Percentiles rank a stretch among this genome's conserved stretches.
Evolutionary conservation across 1,140 invertebrate genomes (phyloP).

Genomic region (Tetraneura akinire): DNA sequence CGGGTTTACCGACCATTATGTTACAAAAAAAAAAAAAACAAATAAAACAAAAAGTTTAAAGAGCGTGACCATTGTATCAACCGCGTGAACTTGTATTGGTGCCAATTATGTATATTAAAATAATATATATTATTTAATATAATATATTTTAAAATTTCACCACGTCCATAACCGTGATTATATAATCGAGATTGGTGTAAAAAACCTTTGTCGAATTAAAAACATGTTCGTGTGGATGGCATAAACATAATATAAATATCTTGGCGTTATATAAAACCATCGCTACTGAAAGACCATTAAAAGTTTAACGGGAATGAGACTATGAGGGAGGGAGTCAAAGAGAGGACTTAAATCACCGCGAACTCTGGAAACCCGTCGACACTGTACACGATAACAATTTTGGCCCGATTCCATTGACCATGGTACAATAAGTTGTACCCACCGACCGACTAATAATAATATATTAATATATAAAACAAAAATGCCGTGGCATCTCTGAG

Average conservation of each 20-base stretch:
- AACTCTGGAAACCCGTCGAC: constrained; percentile 34
- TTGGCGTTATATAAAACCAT: constrained; percentile 37
- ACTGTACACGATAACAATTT: constrained; percentile 51
- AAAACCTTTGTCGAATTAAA: constrained; percentile 23
- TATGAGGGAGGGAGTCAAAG: too few relatives aligned
- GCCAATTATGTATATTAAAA: too few relatives aligned
- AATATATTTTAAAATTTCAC: too few relatives aligned
- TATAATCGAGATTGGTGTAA: too few relatives aligned
- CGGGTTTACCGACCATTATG: too few relatives aligned
- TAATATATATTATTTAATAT: too few relatives aligned
- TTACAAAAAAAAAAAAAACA: too few relatives aligned
- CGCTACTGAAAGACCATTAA: constrained; percentile 43
- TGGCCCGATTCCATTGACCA: constrained; percentile 45
- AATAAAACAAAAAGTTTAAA: too few relatives aligned
- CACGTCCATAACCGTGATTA: too few relatives aligned
- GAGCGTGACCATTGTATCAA: too few relatives aligned
- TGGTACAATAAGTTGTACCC: background rate
- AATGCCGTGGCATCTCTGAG: background rate
- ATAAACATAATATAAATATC: constrained; percentile 34
- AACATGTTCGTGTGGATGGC: constrained; percentile 27
- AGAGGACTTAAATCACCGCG: constrained; percentile 45
- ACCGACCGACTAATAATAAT: background rate
- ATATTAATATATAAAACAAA: constrained; percentile 35
- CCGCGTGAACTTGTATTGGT: too few relatives aligned
- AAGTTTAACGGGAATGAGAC: constrained; percentile 31